Percentiles rank a stretch among this genome's conserved stretches.
Conservation (phyloP, 1,140 invertebrate species). For the Akabosia matsudoensis region DNA sequence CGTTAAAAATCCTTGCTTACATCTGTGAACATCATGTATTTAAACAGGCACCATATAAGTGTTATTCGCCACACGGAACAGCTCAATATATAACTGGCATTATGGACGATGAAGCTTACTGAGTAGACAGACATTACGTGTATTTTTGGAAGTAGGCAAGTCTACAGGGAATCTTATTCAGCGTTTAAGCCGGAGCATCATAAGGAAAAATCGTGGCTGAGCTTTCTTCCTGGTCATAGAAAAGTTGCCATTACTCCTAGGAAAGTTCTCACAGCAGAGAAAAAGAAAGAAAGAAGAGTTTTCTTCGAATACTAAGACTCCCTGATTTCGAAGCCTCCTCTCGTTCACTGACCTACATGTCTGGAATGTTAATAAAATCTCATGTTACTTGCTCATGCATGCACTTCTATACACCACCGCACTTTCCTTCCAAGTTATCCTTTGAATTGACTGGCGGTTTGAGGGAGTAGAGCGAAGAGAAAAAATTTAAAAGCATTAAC, state of each 20-base stretch:
- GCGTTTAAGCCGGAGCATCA: neutral
- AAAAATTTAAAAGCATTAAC: neutral
- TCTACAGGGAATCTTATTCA: conserved; percentile 17
- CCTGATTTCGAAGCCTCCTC: conserved; percentile 21
- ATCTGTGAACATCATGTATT: too few relatives aligned
- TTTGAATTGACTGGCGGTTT: neutral
- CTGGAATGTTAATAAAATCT: conserved; percentile 14
- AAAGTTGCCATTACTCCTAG: neutral
- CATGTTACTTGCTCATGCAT: neutral
- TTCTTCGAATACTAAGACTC: conserved; percentile 2
- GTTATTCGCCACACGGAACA: too few relatives aligned
- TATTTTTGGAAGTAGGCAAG: conserved; percentile 1
- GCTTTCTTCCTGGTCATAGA: neutral
- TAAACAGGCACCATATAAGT: too few relatives aligned
- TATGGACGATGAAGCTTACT: too few relatives aligned
- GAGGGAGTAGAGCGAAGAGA: neutral
- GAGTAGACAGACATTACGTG: too few relatives aligned
- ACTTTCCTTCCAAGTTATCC: neutral
- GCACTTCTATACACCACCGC: neutral
- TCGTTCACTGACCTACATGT: conserved; percentile 24
- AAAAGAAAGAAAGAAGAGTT: conserved; percentile 1
- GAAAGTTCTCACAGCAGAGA: neutral
- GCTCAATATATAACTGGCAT: too few relatives aligned
- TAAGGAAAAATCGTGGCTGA: neutral
- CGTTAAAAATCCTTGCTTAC: too few relatives aligned